A percentile compares a stretch with the other conserved stretches of the same genome.
These are phyloP conservation scores for Saimiri boliviensis DNA, from an alignment of 2,113 vertebrate species.

Conservation along the genomic window DNA sequence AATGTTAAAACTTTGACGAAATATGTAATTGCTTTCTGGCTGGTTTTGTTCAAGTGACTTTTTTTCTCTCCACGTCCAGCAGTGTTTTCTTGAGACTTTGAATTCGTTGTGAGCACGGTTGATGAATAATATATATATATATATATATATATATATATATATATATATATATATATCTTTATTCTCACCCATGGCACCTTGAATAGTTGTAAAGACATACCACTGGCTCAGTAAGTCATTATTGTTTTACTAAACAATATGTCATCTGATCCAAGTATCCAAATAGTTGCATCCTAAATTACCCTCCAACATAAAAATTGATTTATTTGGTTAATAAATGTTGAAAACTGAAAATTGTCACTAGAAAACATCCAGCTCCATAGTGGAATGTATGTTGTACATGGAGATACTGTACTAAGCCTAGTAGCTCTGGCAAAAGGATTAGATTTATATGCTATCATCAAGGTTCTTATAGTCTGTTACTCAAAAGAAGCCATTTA, in stretches of 20 bases:
- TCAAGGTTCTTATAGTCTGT: neutral
- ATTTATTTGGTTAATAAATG: conserved; percentile 1
- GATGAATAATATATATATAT: neutral
- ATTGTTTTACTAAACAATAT: conserved; percentile 6
- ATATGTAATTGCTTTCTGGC: neutral
- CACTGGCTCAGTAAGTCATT: neutral
- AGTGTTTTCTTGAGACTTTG: conserved; percentile 28
- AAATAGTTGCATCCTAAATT: conserved; percentile 22
- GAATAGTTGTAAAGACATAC: neutral
- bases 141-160: neutral
- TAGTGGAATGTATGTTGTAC: neutral
- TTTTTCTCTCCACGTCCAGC: neutral
- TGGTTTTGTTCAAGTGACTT: neutral
- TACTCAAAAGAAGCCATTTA: neutral
- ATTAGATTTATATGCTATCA: neutral
- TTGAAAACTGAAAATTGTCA: neutral
- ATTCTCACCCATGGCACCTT: neutral
- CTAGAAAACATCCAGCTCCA: neutral
- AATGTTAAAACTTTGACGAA: neutral
- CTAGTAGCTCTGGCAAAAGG: neutral
- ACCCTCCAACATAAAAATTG: neutral
- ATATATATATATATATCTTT: neutral
- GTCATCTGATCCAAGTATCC: neutral
- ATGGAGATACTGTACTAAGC: neutral
- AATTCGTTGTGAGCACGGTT: neutral